Evolutionary conservation across 1,140 invertebrate species (phyloP).

Genomic region (Lepidurus apus): DNA sequence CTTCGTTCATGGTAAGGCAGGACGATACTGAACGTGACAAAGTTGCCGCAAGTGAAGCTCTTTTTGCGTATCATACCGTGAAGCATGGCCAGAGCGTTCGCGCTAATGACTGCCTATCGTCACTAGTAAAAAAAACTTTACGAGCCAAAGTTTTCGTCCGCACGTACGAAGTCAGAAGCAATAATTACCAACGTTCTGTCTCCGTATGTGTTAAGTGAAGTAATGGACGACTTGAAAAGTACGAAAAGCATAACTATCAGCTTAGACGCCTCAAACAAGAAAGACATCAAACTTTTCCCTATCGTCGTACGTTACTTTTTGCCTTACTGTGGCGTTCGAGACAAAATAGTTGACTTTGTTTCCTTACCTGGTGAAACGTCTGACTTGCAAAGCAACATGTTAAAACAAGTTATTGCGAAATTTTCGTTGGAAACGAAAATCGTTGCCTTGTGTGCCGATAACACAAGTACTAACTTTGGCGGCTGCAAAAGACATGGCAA

Average conservation of each 20-base stretch:
- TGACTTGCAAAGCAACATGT: conserved; percentile 9
- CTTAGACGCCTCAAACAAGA: conserved; percentile 29
- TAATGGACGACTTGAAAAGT: conserved; percentile 24
- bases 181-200: conserved; percentile 11
- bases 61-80: neutral
- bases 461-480: conserved; percentile 25
- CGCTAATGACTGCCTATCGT: neutral
- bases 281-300: conserved; percentile 23
- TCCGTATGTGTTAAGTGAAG: conserved; percentile 6
- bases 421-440: conserved; percentile 24
- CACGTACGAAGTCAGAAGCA: conserved; percentile 2
- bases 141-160: neutral
- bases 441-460: conserved; percentile 25
- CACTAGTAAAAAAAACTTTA: neutral
- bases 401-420: neutral
- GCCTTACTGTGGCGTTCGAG: neutral
- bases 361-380: conserved; percentile 17
- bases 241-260: conserved; percentile 23
- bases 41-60: neutral
- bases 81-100: neutral
- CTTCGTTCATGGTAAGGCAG: neutral
- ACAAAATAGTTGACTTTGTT: conserved; percentile 16
- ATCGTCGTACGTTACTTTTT: conserved; percentile 22
- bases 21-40: neutral
- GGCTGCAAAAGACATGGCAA: neutral